A percentile compares a stretch with the other conserved stretches of the same genome.
These are phyloP conservation scores for Antechinus stuartii DNA, from an alignment of 2,113 vertebrate species.

Conservation along the genomic window DNA sequence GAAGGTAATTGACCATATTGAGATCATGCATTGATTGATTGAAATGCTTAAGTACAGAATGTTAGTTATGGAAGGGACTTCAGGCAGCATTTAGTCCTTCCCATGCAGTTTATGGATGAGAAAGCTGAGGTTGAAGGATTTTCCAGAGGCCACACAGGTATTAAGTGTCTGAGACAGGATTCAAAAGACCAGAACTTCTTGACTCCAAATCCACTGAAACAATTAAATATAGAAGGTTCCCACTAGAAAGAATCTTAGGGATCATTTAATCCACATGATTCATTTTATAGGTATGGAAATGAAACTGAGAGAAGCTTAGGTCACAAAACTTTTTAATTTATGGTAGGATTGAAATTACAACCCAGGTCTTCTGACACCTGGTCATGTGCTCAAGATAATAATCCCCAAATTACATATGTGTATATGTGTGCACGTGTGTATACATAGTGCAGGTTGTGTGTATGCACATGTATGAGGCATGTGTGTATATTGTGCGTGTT, in stretches of 20 bases:
- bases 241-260: neutral
- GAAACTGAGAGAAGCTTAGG: neutral
- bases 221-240: neutral
- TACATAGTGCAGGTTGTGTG: no score
- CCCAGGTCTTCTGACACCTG: neutral
- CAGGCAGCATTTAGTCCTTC: neutral
- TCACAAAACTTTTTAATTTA: neutral
- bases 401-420: neutral
- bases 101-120: neutral
- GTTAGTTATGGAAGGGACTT: neutral
- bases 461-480: no score
- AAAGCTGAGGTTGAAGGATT: neutral
- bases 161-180: neutral
- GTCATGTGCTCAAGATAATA: neutral
- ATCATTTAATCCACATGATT: neutral
- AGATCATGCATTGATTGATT: neutral
- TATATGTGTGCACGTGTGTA: no score
- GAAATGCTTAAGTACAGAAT: neutral
- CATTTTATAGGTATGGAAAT: neutral
- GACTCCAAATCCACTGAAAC: neutral
- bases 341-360: neutral
- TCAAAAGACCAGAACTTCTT: neutral
- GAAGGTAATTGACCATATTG: neutral
- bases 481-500: no score
- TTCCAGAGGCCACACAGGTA: neutral